These are phyloP conservation scores for Chondrilla cf. caribensis DNA, from an alignment of 37 sponge, comb jelly and placozoan genomes.

Conservation along the genomic window DNA sequence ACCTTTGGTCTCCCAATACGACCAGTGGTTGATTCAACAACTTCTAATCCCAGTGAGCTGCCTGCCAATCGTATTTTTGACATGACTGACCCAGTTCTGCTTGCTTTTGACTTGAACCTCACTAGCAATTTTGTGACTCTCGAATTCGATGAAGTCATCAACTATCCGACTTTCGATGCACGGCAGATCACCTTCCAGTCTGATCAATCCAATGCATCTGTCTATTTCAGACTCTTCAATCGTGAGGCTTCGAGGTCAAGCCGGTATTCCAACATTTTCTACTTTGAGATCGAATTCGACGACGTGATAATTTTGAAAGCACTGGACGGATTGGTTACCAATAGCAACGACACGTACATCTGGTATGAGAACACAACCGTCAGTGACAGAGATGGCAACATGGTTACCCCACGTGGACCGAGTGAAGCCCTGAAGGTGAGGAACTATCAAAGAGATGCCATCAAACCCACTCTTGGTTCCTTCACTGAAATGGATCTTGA, in stretches of 20 bases:
- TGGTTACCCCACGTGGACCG: conserved; percentile 21
- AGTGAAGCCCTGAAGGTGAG: conserved; percentile 54
- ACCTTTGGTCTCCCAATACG: conserved; percentile 69
- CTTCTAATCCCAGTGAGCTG: neutral
- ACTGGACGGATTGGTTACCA: conserved; percentile 59
- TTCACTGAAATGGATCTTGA: conserved; percentile 74
- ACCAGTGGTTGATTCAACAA: conserved; percentile 40
- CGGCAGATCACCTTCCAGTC: conserved; percentile 61
- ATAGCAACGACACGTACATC: conserved; percentile 67
- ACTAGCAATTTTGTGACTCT: conserved; percentile 60
- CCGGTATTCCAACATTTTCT: conserved; percentile 11
- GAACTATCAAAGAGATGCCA: conserved; percentile 52
- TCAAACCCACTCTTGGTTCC: conserved; percentile 36
- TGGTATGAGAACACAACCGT: conserved; percentile 49
- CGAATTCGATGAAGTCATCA: conserved; percentile 79
- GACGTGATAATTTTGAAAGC: conserved; percentile 75
- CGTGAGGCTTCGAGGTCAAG: conserved; percentile 23
- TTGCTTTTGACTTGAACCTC: conserved; percentile 70
- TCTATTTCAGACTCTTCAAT: conserved; percentile 33
- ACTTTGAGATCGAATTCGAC: conserved; percentile 28
- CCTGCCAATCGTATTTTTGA: conserved; percentile 46
- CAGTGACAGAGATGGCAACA: conserved; percentile 60
- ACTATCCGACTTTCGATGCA: conserved; percentile 46
- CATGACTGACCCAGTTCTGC: conserved; percentile 59
- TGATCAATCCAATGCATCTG: conserved; percentile 46